These are phyloP conservation scores for Ruditapes philippinarum DNA, from an alignment of 1,140 invertebrate genomes.

Conservation along the genomic window DNA sequence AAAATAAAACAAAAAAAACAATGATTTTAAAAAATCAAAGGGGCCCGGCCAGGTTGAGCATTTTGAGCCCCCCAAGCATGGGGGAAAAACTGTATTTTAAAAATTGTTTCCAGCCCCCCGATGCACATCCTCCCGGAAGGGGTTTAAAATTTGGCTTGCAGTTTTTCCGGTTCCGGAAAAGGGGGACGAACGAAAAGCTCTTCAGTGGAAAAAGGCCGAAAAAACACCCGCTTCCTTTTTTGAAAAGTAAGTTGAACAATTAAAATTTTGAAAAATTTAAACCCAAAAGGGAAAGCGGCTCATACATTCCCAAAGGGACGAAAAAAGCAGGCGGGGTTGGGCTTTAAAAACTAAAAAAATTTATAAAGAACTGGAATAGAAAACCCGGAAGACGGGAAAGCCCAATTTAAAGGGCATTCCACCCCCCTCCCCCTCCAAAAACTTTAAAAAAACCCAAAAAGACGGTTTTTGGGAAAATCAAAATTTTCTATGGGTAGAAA, in stretches of 20 bases:
- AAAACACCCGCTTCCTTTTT: conserved; percentile 37
- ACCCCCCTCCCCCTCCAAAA: conserved; percentile 22
- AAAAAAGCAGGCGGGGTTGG: conserved; percentile 26
- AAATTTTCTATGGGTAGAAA: conserved; percentile 63
- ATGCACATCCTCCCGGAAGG: conserved; percentile 72
- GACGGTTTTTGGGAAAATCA: conserved; percentile 18
- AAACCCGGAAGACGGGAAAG: conserved; percentile 15
- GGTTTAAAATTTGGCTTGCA: neutral
- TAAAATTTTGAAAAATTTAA: conserved; percentile 54
- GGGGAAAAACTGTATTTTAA: conserved; percentile 83
- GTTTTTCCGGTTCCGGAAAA: conserved; percentile 7
- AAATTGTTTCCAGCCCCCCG: conserved; percentile 84
- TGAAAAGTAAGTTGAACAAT: conserved; percentile 67
- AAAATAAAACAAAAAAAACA: too few species aligned
- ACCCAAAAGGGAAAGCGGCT: conserved; percentile 11
- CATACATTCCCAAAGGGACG: conserved; percentile 38
- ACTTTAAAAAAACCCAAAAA: conserved; percentile 16
- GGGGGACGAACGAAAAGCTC: conserved; percentile 17
- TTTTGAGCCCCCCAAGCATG: conserved; percentile 86
- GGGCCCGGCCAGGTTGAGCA: conserved; percentile 79
- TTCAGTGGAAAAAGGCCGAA: conserved; percentile 37
- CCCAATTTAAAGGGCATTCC: conserved; percentile 50
- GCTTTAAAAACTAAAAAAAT: conserved; percentile 10
- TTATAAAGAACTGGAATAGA: conserved; percentile 44
- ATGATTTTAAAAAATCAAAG: conserved; percentile 67